Evolutionary conservation across 2,113 vertebrate species (phyloP), one percentile per base, ranked within the genome.

Genomic region (Hippocampus barbouri): DNA sequence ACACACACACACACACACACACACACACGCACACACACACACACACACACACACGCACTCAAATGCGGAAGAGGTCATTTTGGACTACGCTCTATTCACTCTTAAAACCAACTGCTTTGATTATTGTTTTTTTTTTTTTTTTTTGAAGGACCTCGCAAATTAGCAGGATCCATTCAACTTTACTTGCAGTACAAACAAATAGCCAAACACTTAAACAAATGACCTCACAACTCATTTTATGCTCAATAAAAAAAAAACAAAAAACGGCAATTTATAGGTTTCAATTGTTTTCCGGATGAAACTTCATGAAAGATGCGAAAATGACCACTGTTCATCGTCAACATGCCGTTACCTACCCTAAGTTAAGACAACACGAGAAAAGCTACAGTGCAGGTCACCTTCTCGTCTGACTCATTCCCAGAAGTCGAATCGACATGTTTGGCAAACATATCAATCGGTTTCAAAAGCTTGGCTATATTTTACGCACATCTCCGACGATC

Each of bases 351-450:
- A 11, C 20, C 21, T 18, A 20, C 6, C 16, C 49, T 51, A 0
- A 20, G 5, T 34, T 5, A 5, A 34, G 9, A 56, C 9, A n/a
- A 14, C 12, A 27, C 14, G 15, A n/a, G 7, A 62, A 6, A n/a
- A 63, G 8, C 7, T 11, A 5, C 34, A 11, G 12, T 6, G 23
- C 23, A 14, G 56, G 56, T 59, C 56, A 59, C 23, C 56, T 59
- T 25, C 23, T 59, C n/a, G 5, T 59, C n/a, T 7, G 40, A 43
- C 40, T 65, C 21, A 1, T 63, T 5, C 10, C 49, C 75, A 64
- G 20, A 57, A 38, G 49, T 15, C 11, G 5, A 51, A 72, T 51
- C 68, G 8, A 75, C 41, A 69, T 27, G 16, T 57, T 66, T 45
- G 62, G 62, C 62, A 23, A 65, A 65, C 5, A 8, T 23, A 65